These are phyloP conservation scores for Epizoanthus stellaris DNA, from an alignment of 92 coral and sea anemone genomes.

Conservation along the genomic window DNA sequence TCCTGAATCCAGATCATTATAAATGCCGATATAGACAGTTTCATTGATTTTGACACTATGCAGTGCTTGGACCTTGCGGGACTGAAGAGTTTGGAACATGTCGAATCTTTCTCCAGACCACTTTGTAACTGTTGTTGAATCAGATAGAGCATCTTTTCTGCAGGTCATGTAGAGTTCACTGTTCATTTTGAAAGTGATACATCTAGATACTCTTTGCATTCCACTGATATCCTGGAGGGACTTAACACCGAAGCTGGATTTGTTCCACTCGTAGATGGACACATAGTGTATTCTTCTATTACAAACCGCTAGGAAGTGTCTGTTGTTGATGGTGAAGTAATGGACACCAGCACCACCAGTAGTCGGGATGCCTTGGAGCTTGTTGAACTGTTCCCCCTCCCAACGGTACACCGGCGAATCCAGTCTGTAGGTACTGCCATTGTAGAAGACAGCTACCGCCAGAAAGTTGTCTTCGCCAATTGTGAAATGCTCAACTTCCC, in stretches of 20 bases:
- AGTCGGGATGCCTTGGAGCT: neutral
- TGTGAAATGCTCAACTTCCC: neutral
- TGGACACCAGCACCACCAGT: neutral
- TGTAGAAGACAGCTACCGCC: neutral
- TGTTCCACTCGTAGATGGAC: too few relatives aligned
- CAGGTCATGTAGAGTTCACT: neutral
- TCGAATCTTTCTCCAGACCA: neutral
- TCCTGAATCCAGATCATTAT: neutral
- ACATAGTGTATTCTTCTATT: neutral
- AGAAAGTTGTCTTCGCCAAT: neutral
- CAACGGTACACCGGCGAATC: conserved; percentile 1
- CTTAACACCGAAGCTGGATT: too few relatives aligned
- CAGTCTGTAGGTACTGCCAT: neutral
- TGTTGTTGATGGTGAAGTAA: neutral
- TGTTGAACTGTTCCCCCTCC: neutral
- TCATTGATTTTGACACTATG: neutral
- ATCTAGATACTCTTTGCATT: neutral
- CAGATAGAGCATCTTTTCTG: neutral
- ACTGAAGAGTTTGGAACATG: neutral
- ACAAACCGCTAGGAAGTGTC: neutral
- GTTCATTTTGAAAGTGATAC: neutral
- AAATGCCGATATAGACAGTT: neutral
- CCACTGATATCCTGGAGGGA: too few relatives aligned
- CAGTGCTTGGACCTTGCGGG: neutral
- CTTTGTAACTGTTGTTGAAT: neutral